phyloP scores from a whole-genome alignment of 2,113 vertebrate species.

The Manacus vitellinus region DNA sequence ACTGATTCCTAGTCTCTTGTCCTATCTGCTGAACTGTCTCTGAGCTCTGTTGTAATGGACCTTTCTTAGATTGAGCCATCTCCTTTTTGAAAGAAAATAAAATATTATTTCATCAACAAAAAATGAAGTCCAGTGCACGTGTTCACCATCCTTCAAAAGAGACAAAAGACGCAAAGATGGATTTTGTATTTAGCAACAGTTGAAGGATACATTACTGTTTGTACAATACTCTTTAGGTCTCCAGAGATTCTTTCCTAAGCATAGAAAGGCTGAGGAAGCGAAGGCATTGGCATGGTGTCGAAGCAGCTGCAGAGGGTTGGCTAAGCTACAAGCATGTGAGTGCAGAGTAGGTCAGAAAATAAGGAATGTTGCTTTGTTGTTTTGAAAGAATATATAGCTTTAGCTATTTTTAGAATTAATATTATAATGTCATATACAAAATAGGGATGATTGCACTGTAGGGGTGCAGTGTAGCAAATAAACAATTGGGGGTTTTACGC shows the following conservation, averaged over 20 bases:
- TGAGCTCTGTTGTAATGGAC: neutral
- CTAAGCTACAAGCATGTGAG: constrained; percentile 31
- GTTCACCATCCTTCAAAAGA: neutral
- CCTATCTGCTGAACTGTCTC: neutral
- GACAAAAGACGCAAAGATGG: constrained; percentile 8
- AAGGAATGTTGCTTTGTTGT: neutral
- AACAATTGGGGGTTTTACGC: accelerated
- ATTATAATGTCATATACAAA: neutral
- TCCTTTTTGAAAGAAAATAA: neutral
- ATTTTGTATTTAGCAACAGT: constrained; percentile 12
- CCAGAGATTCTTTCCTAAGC: constrained; percentile 33
- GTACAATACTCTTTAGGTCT: neutral
- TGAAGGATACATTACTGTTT: constrained; percentile 28
- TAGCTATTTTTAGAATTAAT: neutral
- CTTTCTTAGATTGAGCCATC: neutral
- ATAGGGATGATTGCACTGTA: neutral
- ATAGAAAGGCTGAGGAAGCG: constrained; percentile 23
- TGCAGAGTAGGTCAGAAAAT: neutral
- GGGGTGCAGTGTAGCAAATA: neutral
- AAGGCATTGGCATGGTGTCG: constrained; percentile 1
- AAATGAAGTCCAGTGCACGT: neutral
- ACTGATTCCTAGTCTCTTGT: neutral
- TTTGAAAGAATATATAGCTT: neutral
- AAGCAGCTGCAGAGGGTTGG: constrained; percentile 49
- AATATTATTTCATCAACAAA: neutral